Percentiles rank a stretch among this genome's conserved stretches.
phyloP scores from a whole-genome alignment of 2,113 vertebrate species.

The Rana temporaria region DNA sequence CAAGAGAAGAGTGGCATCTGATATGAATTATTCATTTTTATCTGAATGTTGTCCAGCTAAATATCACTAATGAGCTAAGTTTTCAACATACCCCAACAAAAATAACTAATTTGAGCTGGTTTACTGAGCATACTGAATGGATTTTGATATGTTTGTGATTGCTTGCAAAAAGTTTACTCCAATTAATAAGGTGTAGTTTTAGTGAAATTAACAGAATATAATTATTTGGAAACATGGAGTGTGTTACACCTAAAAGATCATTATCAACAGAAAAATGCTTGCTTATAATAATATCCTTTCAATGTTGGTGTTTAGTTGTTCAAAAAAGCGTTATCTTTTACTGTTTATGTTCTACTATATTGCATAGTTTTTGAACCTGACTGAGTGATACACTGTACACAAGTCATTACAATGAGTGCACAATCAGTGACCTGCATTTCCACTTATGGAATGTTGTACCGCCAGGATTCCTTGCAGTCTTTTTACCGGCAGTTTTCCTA shows the following conservation, averaged over 20 bases:
- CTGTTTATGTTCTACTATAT: too few relatives aligned
- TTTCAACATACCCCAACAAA: constrained; percentile 23
- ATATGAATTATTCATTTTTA: constrained; percentile 39
- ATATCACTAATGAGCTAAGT: constrained; percentile 43
- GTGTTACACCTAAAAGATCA: constrained; percentile 5
- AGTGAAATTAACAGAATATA: background rate
- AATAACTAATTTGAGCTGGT: constrained; percentile 20
- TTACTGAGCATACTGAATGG: background rate
- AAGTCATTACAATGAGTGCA: too few relatives aligned
- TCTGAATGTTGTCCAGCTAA: constrained; percentile 40
- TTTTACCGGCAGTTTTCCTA: too few relatives aligned
- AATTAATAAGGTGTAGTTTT: background rate
- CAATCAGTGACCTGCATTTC: too few relatives aligned
- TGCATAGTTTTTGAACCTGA: too few relatives aligned
- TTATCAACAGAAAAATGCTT: background rate
- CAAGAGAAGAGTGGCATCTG: constrained; percentile 19
- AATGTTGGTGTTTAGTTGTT: too few relatives aligned
- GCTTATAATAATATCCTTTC: too few relatives aligned
- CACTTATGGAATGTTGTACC: too few relatives aligned
- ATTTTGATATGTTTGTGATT: constrained; percentile 13
- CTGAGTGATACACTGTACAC: too few relatives aligned
- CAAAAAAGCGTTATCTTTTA: too few relatives aligned
- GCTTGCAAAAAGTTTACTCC: background rate
- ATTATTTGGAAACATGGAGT: background rate
- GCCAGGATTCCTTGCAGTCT: too few relatives aligned